Evolutionary conservation across 2,888 invertebrate species (phyloP).

Genomic region (Metacarcinus magister): DNA sequence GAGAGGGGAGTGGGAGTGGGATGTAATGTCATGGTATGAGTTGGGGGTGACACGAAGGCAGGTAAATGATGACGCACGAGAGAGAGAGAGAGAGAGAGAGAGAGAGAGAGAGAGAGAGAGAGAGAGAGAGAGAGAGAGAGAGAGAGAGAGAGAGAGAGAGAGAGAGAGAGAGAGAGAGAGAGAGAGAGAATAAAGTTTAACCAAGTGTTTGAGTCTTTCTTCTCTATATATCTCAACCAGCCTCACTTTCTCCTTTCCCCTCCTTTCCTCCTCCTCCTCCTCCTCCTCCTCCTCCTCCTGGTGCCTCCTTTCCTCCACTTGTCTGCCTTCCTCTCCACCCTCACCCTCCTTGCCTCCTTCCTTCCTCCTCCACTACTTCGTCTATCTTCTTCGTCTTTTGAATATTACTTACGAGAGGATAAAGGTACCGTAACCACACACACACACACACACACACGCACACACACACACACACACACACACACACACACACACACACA

Average conservation of each 20-base stretch:
- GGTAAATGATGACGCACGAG: slow-evolving; percentile 8
- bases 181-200: neutral
- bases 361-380: too few species aligned
- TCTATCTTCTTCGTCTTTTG: neutral
- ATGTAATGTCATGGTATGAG: slow-evolving; percentile 10
- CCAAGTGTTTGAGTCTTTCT: neutral
- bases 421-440: neutral
- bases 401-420: neutral
- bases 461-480: neutral
- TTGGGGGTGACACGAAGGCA: neutral
- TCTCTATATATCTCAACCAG: neutral
- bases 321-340: neutral
- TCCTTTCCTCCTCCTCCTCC: neutral
- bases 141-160: neutral
- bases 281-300: neutral
- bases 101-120: neutral
- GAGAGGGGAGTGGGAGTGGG: neutral
- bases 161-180: slow-evolving; percentile 17
- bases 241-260: neutral
- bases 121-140: neutral
- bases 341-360: neutral
- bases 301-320: too few species aligned
- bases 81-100: neutral
- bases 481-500: slow-evolving; percentile 33
- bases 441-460: neutral